Conservation (phyloP, 2,797 vertebrate species). For the Peromyscus eremicus region DNA sequence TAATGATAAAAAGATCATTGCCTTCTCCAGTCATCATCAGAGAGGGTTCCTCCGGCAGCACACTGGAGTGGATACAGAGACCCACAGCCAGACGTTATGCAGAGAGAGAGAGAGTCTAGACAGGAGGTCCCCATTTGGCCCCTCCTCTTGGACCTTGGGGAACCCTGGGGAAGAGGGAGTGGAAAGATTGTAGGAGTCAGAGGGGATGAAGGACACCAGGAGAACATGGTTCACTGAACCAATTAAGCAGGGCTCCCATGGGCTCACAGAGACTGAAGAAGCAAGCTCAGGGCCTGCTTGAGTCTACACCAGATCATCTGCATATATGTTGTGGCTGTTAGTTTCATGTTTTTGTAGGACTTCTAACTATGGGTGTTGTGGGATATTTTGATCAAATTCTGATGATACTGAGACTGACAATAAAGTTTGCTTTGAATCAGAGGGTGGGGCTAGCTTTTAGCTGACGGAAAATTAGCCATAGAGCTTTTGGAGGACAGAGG, state of each 20-base stretch:
- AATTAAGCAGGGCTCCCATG: too few relatives aligned
- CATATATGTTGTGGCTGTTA: background rate
- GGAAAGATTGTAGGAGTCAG: background rate
- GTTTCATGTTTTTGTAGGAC: background rate
- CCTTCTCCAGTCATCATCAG: background rate
- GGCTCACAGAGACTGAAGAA: background rate
- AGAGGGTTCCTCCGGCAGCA: background rate
- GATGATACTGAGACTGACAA: background rate
- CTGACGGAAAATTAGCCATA: background rate
- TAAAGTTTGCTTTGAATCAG: background rate
- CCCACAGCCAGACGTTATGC: background rate
- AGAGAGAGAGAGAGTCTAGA: background rate
- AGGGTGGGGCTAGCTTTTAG: background rate
- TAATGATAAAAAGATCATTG: background rate
- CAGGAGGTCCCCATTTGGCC: background rate
- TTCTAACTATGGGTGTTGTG: background rate
- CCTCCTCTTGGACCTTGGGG: background rate
- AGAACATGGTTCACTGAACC: background rate
- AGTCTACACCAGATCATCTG: background rate
- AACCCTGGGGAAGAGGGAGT: background rate
- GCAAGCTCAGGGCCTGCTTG: background rate
- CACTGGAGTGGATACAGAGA: background rate
- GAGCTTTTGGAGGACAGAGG: background rate
- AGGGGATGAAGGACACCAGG: background rate
- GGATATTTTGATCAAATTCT: background rate